These are phyloP conservation scores for Nemapogon koenigi DNA, from an alignment of 2,888 invertebrate species.

Conservation along the genomic window DNA sequence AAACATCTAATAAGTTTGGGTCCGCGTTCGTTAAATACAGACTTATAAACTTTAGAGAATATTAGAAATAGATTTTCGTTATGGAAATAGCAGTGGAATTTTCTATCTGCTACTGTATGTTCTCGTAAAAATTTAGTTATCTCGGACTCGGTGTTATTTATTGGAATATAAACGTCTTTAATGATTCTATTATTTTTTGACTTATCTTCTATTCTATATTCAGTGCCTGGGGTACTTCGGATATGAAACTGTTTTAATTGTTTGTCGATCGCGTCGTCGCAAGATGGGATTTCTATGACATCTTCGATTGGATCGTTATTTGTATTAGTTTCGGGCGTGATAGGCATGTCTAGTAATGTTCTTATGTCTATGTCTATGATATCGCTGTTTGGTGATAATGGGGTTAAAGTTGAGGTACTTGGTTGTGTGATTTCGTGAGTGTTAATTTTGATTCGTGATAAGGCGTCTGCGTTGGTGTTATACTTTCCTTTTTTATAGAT, in stretches of 20 bases:
- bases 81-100: slow-evolving; percentile 16
- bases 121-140: slow-evolving; percentile 15
- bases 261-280: slow-evolving; percentile 20
- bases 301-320: background rate
- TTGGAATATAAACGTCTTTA: slow-evolving; percentile 17
- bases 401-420: background rate
- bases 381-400: slow-evolving; percentile 7
- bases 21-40: slow-evolving; percentile 18
- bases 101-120: slow-evolving; percentile 16
- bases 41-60: slow-evolving; percentile 15
- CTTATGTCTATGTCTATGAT: slow-evolving; percentile 10
- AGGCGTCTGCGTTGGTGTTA: slow-evolving; percentile 22
- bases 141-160: slow-evolving; percentile 17
- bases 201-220: slow-evolving; percentile 18
- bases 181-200: slow-evolving; percentile 15
- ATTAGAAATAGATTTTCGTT: slow-evolving; percentile 16
- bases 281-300: slow-evolving; percentile 2
- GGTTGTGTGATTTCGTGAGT: background rate
- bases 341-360: background rate
- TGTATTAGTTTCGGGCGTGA: background rate
- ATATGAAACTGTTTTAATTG: slow-evolving; percentile 21
- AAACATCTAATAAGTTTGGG: slow-evolving; percentile 17
- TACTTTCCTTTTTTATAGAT: slow-evolving; percentile 20
- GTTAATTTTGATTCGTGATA: slow-evolving; percentile 20
- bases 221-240: slow-evolving; percentile 16